phyloP scores from a whole-genome alignment of 1,140 invertebrate genomes.

The Andrena cerasifolii region DNA sequence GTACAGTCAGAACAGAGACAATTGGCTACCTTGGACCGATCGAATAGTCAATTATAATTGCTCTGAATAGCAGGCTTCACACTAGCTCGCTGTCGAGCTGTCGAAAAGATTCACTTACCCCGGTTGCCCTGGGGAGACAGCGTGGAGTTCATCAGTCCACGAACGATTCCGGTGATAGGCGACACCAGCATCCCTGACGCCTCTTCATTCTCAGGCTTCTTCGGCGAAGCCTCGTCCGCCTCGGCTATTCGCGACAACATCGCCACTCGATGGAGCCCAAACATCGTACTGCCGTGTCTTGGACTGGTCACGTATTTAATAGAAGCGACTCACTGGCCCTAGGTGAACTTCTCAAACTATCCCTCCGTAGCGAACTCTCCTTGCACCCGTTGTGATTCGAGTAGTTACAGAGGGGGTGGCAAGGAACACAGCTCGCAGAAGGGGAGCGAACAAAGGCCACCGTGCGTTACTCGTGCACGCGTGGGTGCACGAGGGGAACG shows the following conservation, averaged over 20 bases:
- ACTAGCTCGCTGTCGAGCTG: too few species aligned
- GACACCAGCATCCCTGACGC: slow-evolving; percentile 29
- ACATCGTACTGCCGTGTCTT: background rate
- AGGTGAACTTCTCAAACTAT: background rate
- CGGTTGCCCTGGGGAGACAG: slow-evolving; percentile 19
- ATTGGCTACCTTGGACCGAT: too few species aligned
- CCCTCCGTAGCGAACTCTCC: background rate
- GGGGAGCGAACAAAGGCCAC: too few species aligned
- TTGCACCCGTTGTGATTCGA: background rate
- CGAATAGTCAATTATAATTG: too few species aligned
- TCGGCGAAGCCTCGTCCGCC: slow-evolving; percentile 24
- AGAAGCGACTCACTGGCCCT: background rate
- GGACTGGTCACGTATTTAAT: too few species aligned
- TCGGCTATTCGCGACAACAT: slow-evolving; percentile 24
- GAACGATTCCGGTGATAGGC: slow-evolving; percentile 63
- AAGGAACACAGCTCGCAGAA: background rate
- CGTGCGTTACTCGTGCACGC: too few species aligned
- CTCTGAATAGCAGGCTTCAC: too few species aligned
- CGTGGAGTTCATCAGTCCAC: slow-evolving; percentile 59
- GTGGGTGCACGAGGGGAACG: background rate
- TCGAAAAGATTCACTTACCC: slow-evolving; percentile 12
- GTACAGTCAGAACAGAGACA: too few species aligned
- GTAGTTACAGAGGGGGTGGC: background rate
- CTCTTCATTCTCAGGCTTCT: background rate
- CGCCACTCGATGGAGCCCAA: background rate